A percentile compares a stretch with the other conserved stretches of the same genome.
phyloP scores from a whole-genome alignment of 2,113 vertebrate genomes.

The Aspidoscelis tigris region DNA sequence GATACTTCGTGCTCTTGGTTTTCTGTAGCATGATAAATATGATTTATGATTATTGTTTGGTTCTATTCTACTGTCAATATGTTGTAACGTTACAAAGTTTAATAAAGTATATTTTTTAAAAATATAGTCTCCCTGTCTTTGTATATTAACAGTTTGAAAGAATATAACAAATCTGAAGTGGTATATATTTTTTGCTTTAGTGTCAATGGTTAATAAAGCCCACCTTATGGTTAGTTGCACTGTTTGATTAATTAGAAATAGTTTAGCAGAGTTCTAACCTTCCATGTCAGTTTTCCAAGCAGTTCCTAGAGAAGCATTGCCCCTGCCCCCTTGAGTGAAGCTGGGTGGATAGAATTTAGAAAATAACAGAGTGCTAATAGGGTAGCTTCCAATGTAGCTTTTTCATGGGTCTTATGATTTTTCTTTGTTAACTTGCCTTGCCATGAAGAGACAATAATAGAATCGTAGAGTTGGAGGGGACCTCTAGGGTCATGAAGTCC shows the following conservation, averaged over 20 bases:
- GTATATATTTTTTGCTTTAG: neutral
- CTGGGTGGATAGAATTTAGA: neutral
- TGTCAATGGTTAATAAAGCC: neutral
- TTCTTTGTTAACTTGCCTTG: neutral
- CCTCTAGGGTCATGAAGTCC: no score
- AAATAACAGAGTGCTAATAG: neutral
- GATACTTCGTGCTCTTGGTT: neutral
- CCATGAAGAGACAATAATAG: neutral
- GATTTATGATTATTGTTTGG: neutral
- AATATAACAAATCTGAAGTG: neutral
- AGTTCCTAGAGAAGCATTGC: neutral
- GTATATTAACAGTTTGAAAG: neutral
- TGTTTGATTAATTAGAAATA: neutral
- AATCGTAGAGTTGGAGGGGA: no score
- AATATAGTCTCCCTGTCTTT: neutral
- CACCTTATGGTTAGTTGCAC: neutral
- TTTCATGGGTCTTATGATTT: neutral
- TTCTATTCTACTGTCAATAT: no score
- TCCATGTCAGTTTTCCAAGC: neutral
- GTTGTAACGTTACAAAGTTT: no score
- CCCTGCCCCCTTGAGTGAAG: neutral
- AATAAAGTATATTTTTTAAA: no score
- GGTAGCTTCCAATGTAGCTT: neutral
- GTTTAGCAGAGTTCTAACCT: neutral
- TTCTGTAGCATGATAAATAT: neutral